Conservation (phyloP, 1,140 invertebrate genomes). For the Bombus waltoni region DNA sequence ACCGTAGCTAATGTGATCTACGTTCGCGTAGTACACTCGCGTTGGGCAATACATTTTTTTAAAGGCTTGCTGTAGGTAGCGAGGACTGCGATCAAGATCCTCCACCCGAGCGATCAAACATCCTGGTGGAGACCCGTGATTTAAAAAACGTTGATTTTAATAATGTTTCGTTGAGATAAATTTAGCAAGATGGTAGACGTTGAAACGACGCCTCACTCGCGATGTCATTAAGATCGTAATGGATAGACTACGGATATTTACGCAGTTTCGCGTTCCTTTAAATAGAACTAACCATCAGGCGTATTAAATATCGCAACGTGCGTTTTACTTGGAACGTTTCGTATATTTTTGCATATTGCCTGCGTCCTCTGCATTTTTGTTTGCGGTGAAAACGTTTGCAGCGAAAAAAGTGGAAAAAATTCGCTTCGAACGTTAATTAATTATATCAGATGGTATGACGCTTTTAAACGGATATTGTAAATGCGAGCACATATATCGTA, state of each 20-base stretch:
- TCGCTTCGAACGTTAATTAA: not conserved
- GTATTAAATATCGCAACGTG: not conserved
- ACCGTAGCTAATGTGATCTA: constrained; percentile 73
- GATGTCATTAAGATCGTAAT: not conserved
- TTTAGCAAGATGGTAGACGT: no score
- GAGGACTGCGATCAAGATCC: constrained; percentile 45
- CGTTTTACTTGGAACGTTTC: not conserved
- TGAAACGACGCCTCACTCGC: no score
- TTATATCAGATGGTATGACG: not conserved
- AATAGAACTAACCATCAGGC: not conserved
- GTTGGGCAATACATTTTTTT: no score
- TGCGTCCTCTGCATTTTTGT: not conserved
- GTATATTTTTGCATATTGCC: not conserved
- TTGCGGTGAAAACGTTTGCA: no score
- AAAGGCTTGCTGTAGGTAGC: constrained; percentile 63
- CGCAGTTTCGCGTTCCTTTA: not conserved
- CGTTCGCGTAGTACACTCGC: constrained; percentile 57
- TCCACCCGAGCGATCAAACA: not conserved
- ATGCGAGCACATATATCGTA: not conserved
- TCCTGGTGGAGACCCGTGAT: not conserved
- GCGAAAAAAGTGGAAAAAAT: not conserved
- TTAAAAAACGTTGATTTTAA: not conserved
- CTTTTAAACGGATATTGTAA: not conserved
- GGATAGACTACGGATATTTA: not conserved
- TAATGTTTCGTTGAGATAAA: no score